Base-by-base conservation (phyloP, 2,113 vertebrate species). In the Zosterops pallidus region DNA sequence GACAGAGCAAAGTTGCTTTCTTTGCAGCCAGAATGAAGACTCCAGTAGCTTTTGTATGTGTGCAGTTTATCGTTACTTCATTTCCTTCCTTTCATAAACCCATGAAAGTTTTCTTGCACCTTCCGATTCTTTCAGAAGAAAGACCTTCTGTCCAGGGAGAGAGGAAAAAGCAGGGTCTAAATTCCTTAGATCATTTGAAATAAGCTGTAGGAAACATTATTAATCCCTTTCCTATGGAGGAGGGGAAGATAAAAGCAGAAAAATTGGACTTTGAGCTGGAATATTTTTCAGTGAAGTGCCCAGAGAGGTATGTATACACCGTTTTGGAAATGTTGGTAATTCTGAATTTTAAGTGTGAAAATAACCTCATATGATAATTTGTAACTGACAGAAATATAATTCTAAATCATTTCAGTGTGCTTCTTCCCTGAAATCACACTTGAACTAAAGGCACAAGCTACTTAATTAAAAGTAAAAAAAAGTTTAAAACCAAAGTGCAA, bases 41-140 rank as follows among this genome's bases (percentile, higher is more conserved):
- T 86, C 83, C 13, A n/a, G 50, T 75, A 68, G 68, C 71, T 46
- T 71, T 68, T 64, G 12, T 82, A 28, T 78, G 8, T 80, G 26
- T 82, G 41, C 37, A 62, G 76, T 47, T 92, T 86, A 74, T 92
- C 46, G 35, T 65, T 80, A 78, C 86, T 90, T 96, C 68, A 92
- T 90, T 94, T 95, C 91, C 92, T 94, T 93, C 64, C 64, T 93
- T 84, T 78, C 76, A 67, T 80, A 90, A 91, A 75, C 12, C 11
- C 12, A 6, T 20, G 11, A 56, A 84, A 89, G 35, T 60, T 95
- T 83, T 92, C 72, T 86, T 84, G 35, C 60, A 90, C 80, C 63
- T 94, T 89, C 39, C 6, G 6, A 28, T 81, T 92, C 42, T 64
- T 89, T 89, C 26, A 60, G n/a, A 24, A 74, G 33, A 89, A 89